phyloP scores from a whole-genome alignment of 2,113 vertebrate genomes.

The Alces alces region DNA sequence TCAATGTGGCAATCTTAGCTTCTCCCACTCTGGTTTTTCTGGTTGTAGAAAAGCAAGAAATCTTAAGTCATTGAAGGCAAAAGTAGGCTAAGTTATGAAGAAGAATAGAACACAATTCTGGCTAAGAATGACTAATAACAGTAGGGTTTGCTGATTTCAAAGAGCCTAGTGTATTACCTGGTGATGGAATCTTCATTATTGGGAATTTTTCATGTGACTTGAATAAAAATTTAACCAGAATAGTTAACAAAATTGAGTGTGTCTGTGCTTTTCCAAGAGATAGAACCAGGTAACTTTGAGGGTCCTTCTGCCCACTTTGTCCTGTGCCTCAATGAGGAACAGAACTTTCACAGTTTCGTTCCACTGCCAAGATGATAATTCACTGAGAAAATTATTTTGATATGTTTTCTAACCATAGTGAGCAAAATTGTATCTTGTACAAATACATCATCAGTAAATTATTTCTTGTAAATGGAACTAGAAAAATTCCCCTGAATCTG shows the following conservation, averaged over 20 bases:
- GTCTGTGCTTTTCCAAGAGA: neutral
- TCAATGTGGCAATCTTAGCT: neutral
- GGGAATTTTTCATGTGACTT: neutral
- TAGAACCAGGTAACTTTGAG: neutral
- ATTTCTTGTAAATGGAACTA: slow-evolving; percentile 12
- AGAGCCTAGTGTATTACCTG: neutral
- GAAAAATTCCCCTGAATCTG: slow-evolving; percentile 12
- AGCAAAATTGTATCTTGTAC: neutral
- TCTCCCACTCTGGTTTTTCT: neutral
- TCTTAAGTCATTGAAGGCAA: neutral
- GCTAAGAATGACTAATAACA: neutral
- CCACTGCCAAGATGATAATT: neutral
- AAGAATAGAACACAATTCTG: neutral
- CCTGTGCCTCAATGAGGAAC: neutral
- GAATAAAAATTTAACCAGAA: neutral
- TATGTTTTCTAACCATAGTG: slow-evolving; percentile 2
- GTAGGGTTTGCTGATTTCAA: neutral
- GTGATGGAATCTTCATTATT: neutral
- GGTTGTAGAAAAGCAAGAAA: neutral
- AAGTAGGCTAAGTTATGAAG: neutral
- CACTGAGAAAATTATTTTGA: neutral
- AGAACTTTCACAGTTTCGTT: neutral
- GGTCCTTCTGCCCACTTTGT: neutral
- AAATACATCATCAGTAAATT: neutral
- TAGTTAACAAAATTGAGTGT: neutral